Evolutionary conservation across 2,797 vertebrate species (phyloP).

Genomic region (Taeniopygia guttata): DNA sequence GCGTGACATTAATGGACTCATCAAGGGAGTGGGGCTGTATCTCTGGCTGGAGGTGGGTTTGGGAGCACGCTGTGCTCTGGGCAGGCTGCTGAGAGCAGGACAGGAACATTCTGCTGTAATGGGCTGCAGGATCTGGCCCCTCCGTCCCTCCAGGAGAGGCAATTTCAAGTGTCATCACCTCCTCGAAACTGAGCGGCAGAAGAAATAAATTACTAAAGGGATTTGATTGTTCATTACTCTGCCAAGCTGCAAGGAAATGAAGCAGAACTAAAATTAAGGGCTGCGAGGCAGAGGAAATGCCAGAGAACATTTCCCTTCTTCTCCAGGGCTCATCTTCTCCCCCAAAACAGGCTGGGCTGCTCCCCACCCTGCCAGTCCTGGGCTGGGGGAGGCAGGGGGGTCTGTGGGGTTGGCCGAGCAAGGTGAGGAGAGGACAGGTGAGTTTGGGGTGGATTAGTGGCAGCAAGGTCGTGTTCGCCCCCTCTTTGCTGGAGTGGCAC

Average conservation of each 20-base stretch:
- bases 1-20: constrained; percentile 44
- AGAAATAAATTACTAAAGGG: constrained; percentile 63
- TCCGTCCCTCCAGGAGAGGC: constrained; percentile 42
- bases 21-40: neutral
- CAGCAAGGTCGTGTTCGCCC: neutral
- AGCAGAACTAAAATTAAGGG: constrained; percentile 59
- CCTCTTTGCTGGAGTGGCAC: neutral
- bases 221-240: constrained; percentile 63
- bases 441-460: neutral
- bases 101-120: neutral
- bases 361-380: neutral
- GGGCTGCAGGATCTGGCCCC: constrained; percentile 4
- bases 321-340: neutral
- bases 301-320: neutral
- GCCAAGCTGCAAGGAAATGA: constrained; percentile 53
- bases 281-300: neutral
- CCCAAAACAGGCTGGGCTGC: neutral
- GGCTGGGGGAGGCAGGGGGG: neutral
- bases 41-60: neutral
- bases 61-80: neutral
- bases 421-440: neutral
- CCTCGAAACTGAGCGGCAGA: neutral
- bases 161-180: constrained; percentile 65
- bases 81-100: neutral
- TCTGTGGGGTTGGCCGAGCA: accelerated